Base-by-base conservation (phyloP, 2,797 vertebrate species). In the Capromys pilorides region DNA sequence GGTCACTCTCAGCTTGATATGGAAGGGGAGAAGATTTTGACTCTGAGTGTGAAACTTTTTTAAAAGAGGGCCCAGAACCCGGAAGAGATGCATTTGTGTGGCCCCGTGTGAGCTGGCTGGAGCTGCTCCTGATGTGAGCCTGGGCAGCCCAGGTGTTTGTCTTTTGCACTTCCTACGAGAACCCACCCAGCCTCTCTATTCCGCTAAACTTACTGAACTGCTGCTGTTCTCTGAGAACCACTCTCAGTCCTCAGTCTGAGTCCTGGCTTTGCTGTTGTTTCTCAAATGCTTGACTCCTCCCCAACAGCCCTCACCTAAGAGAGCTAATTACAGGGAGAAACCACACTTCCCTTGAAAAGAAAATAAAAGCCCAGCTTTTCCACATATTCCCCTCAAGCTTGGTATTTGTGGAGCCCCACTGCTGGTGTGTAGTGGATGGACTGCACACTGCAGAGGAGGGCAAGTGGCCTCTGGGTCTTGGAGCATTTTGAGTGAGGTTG, bases 361-460 rank as follows among this genome's bases (percentile, higher is more conserved):
- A 84, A 90, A 39, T 7, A 86, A 61, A 78, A 78, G 61, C 59
- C 9, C 19, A 2, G 33, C 61, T 88, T 83, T 82, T 69, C 75
- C 54, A 18, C 90, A 88, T 94, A 92, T 88, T 94, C 96, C 92
- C 79, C 86, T 81, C 94, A 90, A 79, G 36, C 64, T 62, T 93
- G 80, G 69, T 84, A 51, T 93, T 92, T 88, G 49, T 57, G 21
- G 77, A 86, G 67, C 54, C 16, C 66, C 66, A 5, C 73, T 86
- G 41, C 59, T 59, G 77, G 67, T 75, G 36, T 14, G 61, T 86
- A 12, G 54, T 67, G 66, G 67, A 57, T 51, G 82, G 69, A 79
- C 51, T 64, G 64, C 69, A 91, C 79, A 57, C 1, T 12, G 54
- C 92, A 90, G 57, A 69, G 62, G 86, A 67, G 86, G 71, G 41